These are phyloP conservation scores for Fulica atra DNA, from an alignment of 2,113 vertebrate species.

Conservation along the genomic window DNA sequence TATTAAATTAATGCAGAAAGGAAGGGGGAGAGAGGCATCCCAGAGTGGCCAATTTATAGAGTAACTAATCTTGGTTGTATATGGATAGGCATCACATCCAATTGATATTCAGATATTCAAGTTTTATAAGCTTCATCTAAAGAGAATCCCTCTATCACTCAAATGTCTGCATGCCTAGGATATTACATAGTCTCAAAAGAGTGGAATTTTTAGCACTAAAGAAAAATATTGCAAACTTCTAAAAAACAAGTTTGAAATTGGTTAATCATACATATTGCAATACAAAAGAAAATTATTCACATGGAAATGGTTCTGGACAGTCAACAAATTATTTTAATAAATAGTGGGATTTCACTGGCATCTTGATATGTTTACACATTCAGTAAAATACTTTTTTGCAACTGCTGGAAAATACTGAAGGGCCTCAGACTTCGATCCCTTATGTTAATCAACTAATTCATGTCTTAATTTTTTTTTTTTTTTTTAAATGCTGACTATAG, in stretches of 20 bases:
- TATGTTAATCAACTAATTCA: neutral
- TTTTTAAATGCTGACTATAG: neutral
- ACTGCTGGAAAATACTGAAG: neutral
- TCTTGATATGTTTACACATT: neutral
- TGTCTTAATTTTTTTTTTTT: too few species aligned
- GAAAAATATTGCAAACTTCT: neutral
- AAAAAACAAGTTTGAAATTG: neutral
- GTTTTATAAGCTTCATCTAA: constrained; percentile 32
- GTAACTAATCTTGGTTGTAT: neutral
- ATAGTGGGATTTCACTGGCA: neutral
- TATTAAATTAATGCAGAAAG: neutral
- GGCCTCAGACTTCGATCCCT: neutral
- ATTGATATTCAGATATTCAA: constrained; percentile 14
- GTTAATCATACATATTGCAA: neutral
- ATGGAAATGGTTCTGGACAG: neutral
- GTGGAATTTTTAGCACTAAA: neutral
- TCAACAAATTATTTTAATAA: neutral
- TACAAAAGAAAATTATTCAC: neutral
- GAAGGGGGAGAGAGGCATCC: neutral
- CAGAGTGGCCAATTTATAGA: neutral
- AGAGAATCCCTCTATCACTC: neutral
- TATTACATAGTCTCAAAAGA: neutral
- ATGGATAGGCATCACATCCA: neutral
- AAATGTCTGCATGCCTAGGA: neutral
- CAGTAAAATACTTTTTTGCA: neutral